phyloP scores from a whole-genome alignment of 2,888 invertebrate genomes.

The Megastigmus dorsalis region DNA sequence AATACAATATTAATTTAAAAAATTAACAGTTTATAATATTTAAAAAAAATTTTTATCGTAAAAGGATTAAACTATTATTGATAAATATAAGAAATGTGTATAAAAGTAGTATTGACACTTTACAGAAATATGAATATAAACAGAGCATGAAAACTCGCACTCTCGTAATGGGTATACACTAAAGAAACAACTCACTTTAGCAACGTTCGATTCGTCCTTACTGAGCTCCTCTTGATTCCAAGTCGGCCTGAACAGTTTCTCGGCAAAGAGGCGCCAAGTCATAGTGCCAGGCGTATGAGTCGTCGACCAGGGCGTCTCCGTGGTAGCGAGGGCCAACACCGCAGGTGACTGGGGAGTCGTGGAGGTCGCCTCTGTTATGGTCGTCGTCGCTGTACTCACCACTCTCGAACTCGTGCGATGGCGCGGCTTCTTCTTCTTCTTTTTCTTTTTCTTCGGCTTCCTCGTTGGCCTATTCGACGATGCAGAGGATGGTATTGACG shows the following conservation, averaged over 20 bases:
- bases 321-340: slow-evolving; percentile 40
- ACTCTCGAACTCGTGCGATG: slow-evolving; percentile 50
- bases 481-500: slow-evolving; percentile 20
- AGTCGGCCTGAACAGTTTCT: slow-evolving; percentile 60
- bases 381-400: slow-evolving; percentile 40
- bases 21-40: too few relatives aligned
- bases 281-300: slow-evolving; percentile 49
- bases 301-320: slow-evolving; percentile 46
- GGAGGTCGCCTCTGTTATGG: slow-evolving; percentile 38
- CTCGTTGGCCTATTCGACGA: slow-evolving; percentile 53
- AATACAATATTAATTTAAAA: too few relatives aligned
- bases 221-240: slow-evolving; percentile 56
- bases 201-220: slow-evolving; percentile 13
- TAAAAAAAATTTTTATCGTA: too few relatives aligned
- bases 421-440: slow-evolving; percentile 59
- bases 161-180: too few relatives aligned
- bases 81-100: too few relatives aligned
- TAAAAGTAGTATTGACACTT: too few relatives aligned
- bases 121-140: too few relatives aligned
- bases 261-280: slow-evolving; percentile 65
- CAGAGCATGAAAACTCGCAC: too few relatives aligned
- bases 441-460: slow-evolving; percentile 64
- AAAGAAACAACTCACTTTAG: slow-evolving; percentile 24
- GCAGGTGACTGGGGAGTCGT: slow-evolving; percentile 38
- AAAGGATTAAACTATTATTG: too few relatives aligned